Evolutionary conservation across 1,140 invertebrate genomes (phyloP).

Genomic region (Subanguina moxae): DNA sequence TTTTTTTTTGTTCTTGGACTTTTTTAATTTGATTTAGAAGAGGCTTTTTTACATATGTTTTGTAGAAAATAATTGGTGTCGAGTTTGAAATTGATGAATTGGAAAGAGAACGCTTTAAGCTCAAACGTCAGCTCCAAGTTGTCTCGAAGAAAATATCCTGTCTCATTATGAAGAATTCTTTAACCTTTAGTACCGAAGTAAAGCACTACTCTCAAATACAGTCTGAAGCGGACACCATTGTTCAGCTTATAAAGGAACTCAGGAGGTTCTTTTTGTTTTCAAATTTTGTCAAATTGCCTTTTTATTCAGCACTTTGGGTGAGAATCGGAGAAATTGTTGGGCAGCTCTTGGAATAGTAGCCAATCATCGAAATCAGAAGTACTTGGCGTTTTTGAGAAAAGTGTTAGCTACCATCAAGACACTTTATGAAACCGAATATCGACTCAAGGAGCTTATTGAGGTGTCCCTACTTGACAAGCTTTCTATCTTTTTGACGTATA

Average conservation of each 20-base stretch:
- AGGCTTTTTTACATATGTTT: conserved; percentile 4
- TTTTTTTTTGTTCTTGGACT: not conserved
- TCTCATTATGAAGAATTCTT: conserved; percentile 38
- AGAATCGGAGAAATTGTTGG: conserved; percentile 10
- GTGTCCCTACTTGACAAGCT: conserved; percentile 20
- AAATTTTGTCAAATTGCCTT: too few relatives aligned
- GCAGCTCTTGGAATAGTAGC: conserved; percentile 30
- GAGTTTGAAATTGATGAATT: conserved; percentile 41
- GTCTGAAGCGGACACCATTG: conserved; percentile 21
- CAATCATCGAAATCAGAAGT: conserved; percentile 22
- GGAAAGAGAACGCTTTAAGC: conserved; percentile 40
- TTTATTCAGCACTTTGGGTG: conserved; percentile 16
- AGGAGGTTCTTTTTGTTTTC: conserved; percentile 27
- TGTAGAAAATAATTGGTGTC: conserved; percentile 29
- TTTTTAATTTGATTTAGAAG: too few relatives aligned
- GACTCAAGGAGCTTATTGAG: conserved; percentile 33
- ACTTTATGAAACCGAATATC: conserved; percentile 33
- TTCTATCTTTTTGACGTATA: not conserved
- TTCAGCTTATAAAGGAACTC: conserved; percentile 21
- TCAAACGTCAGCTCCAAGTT: conserved; percentile 44
- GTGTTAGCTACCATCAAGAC: conserved; percentile 25
- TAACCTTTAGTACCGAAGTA: conserved; percentile 35
- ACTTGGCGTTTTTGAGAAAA: conserved; percentile 20
- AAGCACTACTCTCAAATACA: conserved; percentile 30
- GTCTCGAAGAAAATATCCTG: conserved; percentile 45